Evolutionary conservation across 2,113 vertebrate species (phyloP).

Genomic region (Mormyrus lacerda): DNA sequence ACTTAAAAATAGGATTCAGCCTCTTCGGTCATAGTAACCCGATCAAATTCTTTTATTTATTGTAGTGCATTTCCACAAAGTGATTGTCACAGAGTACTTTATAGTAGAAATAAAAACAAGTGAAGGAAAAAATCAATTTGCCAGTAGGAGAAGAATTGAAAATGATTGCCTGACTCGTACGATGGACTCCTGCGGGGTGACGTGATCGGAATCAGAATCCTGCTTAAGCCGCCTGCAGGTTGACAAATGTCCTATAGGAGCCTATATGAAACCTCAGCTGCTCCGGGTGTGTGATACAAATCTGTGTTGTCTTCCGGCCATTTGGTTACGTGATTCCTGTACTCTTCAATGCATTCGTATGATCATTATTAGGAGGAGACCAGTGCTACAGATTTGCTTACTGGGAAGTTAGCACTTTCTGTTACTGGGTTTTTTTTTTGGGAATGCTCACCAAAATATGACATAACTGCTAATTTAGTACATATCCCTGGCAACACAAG

Average conservation of each 20-base stretch:
- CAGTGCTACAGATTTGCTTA: not conserved
- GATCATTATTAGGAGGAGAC: not conserved
- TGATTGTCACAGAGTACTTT: not conserved
- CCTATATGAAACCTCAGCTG: not conserved
- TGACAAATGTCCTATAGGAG: not conserved
- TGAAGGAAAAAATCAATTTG: not conserved
- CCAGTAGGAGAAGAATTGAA: not conserved
- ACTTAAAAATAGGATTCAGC: not conserved
- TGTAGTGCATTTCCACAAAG: not conserved
- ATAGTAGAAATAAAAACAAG: conserved; percentile 5
- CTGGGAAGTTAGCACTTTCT: not conserved
- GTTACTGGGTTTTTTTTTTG: not conserved
- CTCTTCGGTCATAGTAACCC: not conserved
- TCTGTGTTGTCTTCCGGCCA: not conserved
- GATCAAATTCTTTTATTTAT: not conserved
- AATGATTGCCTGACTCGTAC: not conserved
- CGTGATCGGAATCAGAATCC: not conserved
- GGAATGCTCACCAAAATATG: not conserved
- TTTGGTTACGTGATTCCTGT: not conserved
- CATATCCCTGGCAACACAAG: not conserved
- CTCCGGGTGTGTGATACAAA: not conserved
- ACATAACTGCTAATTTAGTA: not conserved
- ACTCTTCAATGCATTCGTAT: not conserved
- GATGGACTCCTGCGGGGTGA: not conserved
- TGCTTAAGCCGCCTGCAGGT: not conserved